Evolutionary conservation across 2,113 vertebrate species (phyloP).

Genomic region (Canis aureus): DNA sequence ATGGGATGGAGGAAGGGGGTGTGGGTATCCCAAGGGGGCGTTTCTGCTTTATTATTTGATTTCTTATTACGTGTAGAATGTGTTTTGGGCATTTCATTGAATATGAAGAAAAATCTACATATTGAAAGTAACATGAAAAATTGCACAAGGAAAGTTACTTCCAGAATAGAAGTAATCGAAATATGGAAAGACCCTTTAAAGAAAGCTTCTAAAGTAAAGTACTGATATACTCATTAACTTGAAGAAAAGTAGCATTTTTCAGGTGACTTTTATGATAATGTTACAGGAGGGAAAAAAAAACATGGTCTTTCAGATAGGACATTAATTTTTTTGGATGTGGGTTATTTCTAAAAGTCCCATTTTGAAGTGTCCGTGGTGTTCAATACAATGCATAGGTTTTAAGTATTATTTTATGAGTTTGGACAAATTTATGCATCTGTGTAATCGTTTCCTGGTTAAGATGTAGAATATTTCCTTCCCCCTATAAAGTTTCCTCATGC

Average conservation of each 20-base stretch:
- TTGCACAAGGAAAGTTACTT: slow-evolving; percentile 28
- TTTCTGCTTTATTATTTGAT: slow-evolving; percentile 5
- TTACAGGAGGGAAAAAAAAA: not conserved
- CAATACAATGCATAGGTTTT: not conserved
- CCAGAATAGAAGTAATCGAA: not conserved
- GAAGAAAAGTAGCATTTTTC: slow-evolving; percentile 12
- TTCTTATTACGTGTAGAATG: not conserved
- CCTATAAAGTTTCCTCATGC: not conserved
- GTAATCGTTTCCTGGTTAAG: not conserved
- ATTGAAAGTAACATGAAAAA: slow-evolving; percentile 4
- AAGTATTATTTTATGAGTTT: not conserved
- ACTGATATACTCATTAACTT: not conserved
- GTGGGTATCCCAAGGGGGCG: not conserved
- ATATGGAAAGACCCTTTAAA: not conserved
- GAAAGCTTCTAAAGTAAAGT: not conserved
- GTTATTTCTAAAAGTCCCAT: slow-evolving; percentile 14
- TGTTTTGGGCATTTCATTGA: slow-evolving; percentile 30
- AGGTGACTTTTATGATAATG: not conserved
- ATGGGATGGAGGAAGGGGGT: not conserved
- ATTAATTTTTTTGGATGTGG: not conserved
- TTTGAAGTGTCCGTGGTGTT: not conserved
- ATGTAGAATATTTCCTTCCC: not conserved
- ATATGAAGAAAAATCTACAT: not conserved
- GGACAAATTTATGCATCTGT: not conserved
- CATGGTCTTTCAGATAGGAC: not conserved